phyloP scores from a whole-genome alignment of 2,888 invertebrate genomes.

The Agriopis leucophaearia region DNA sequence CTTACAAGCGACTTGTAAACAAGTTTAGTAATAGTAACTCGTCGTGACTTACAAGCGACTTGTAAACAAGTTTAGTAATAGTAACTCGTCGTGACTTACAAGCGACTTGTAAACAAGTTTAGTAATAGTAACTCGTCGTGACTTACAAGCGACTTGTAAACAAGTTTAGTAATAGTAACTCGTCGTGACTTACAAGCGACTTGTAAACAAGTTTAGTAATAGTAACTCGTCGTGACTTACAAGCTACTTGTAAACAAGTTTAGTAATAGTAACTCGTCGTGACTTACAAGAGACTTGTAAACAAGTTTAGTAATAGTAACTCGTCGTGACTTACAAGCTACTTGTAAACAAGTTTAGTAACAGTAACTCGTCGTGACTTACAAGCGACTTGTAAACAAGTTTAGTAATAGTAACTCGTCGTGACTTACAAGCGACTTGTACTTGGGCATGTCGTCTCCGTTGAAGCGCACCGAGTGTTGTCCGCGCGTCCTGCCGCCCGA shows the following conservation, averaged over 20 bases:
- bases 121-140: background rate
- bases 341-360: background rate
- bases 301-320: too few relatives aligned
- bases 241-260: background rate
- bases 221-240: background rate
- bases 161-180: background rate
- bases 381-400: background rate
- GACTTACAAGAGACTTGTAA: too few relatives aligned
- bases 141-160: slow-evolving; percentile 70
- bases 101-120: background rate
- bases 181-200: background rate
- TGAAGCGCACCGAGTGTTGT: slow-evolving; percentile 73
- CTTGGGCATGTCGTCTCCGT: slow-evolving; percentile 71
- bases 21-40: too few relatives aligned
- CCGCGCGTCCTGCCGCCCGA: slow-evolving; percentile 48
- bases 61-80: background rate
- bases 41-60: background rate
- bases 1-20: too few relatives aligned
- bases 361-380: background rate
- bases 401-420: background rate
- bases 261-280: too few relatives aligned
- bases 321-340: background rate
- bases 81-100: background rate
- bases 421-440: slow-evolving; percentile 71
- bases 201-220: too few relatives aligned